These are phyloP conservation scores for Atta colombica DNA, from an alignment of 1,140 invertebrate species.

Conservation along the genomic window DNA sequence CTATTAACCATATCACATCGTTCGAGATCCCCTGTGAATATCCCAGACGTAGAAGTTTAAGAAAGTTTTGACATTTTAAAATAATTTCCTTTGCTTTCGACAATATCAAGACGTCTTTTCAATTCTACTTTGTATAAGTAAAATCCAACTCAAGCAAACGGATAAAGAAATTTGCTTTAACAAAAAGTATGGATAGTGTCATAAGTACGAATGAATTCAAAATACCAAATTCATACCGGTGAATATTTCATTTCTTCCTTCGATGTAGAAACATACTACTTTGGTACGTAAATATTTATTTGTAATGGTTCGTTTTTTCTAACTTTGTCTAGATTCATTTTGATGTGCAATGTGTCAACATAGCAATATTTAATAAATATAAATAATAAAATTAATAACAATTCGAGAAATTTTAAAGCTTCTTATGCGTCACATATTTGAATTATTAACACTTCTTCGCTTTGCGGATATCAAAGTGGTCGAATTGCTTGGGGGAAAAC, in stretches of 20 bases:
- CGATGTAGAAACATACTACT: background rate
- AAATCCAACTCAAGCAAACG: background rate
- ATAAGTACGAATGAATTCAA: background rate
- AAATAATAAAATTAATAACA: background rate
- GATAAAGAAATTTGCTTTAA: background rate
- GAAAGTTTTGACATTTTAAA: background rate
- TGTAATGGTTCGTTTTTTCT: background rate
- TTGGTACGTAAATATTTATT: background rate
- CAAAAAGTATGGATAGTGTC: background rate
- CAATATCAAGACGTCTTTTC: background rate
- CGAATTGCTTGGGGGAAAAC: background rate
- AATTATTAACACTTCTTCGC: conserved; percentile 27
- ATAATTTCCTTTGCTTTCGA: background rate
- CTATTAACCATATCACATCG: background rate
- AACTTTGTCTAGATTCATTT: background rate
- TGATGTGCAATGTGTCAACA: background rate
- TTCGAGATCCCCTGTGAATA: background rate
- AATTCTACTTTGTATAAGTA: background rate
- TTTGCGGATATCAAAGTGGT: background rate
- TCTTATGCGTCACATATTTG: background rate
- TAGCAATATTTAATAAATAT: too few relatives aligned
- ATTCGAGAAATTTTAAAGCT: background rate
- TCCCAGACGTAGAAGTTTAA: background rate
- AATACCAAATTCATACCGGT: background rate
- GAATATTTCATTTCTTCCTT: background rate